Evolutionary conservation across 2,113 vertebrate genomes (phyloP).

Genomic region (Clinocottus analis): DNA sequence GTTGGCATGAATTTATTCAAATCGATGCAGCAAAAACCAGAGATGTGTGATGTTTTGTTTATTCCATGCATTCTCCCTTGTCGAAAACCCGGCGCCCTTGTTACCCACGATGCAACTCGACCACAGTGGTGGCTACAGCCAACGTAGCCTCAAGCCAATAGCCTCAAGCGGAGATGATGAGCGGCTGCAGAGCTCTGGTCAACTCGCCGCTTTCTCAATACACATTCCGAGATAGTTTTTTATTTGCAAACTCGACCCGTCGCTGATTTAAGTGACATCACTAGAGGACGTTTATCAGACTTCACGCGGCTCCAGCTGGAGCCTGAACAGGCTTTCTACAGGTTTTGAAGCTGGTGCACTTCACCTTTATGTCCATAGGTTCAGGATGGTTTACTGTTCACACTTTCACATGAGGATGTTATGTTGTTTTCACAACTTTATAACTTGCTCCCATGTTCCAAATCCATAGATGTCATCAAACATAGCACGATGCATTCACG

Average conservation of each 20-base stretch:
- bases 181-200: background rate
- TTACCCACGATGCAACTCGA: background rate
- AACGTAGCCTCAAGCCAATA: too few relatives aligned
- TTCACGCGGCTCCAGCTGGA: too few relatives aligned
- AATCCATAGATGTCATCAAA: background rate
- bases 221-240: background rate
- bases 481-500: background rate
- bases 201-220: background rate
- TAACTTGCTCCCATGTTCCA: background rate
- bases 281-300: background rate
- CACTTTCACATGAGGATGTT: background rate
- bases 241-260: too few relatives aligned
- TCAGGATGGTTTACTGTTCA: background rate
- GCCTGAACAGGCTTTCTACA: background rate
- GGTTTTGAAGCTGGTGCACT: background rate
- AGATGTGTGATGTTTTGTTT: background rate
- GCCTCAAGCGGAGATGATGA: background rate
- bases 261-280: background rate
- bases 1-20: background rate
- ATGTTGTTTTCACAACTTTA: background rate
- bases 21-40: background rate
- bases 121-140: too few relatives aligned
- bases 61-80: background rate
- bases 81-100: background rate
- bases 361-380: background rate